These are phyloP conservation scores for Microctonus brassicae DNA, from an alignment of 2,888 invertebrate species.

Conservation along the genomic window DNA sequence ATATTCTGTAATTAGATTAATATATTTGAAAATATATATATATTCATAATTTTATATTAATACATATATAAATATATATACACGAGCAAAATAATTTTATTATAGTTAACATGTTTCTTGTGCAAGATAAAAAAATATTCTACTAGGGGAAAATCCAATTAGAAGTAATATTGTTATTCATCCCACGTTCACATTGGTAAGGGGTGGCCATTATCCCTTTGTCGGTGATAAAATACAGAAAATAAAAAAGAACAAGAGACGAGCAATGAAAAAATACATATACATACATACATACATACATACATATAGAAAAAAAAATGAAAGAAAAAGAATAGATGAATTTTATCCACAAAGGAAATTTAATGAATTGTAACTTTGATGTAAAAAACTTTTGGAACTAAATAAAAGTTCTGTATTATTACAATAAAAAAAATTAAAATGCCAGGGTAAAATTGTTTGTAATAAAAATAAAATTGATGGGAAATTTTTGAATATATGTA, in stretches of 20 bases:
- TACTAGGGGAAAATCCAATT: neutral
- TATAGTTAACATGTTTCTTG: neutral
- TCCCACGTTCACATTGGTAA: neutral
- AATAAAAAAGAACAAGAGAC: neutral
- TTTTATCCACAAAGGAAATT: neutral
- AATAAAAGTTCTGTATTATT: neutral
- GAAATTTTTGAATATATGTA: neutral
- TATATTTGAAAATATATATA: too few relatives aligned
- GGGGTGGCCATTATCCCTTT: neutral
- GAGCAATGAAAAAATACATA: neutral
- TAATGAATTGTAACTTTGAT: neutral
- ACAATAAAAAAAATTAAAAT: neutral
- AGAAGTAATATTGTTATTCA: neutral
- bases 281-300: neutral
- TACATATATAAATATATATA: neutral
- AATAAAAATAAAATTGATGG: neutral
- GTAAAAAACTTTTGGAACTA: neutral
- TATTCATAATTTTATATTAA: too few relatives aligned
- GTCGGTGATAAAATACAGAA: neutral
- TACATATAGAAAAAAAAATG: neutral
- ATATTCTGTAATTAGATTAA: too few relatives aligned
- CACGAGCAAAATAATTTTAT: neutral
- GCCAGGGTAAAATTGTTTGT: neutral
- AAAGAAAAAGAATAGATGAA: neutral
- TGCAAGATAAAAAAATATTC: neutral